Base-by-base conservation (phyloP, 2,797 vertebrate species). In the Rousettus madagascariensis region DNA sequence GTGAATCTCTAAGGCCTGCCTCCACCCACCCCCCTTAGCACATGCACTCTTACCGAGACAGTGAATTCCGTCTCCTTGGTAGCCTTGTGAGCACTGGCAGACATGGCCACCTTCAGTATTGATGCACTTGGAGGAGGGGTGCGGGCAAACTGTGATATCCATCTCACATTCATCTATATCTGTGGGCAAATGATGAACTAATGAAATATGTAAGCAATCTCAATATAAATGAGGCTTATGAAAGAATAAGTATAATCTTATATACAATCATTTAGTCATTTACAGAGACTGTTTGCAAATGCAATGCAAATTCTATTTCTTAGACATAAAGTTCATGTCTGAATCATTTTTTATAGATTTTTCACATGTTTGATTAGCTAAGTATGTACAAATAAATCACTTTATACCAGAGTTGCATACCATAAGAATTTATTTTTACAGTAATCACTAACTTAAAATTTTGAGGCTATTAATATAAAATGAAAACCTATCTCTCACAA, bases 21-120 rank as follows among this genome's bases (percentile, higher is more conserved):
- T 13, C 74, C 4, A 4, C 43, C 55, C 41, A 9, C 22, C 11
- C 10, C 36, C 51, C 16, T 16, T 0, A 0, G 17, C 85, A 16
- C 49, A 30, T 3, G 0, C 0, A 0, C 0, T 75, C 97, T n/a
- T 97, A 99, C 99, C 99, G 0, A 97, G 78, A 96, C 99, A 99
- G 8, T 98, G 96, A 57, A 98, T 66, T 53, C 98, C 98, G 2
- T 99, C 98, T 97, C 98, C 98, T n/a, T 9, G 74, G 90, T 98
- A 99, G 51, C 99, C 99, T 46, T 97, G 91, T 33, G 95, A 97
- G 95, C 99, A 99, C 22, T 84, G 96, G 57, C 99, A 99, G 82
- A 98, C 98, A 0, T 98, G 98, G 86, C 98, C 93, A 0, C 98
- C 98, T 66, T 98, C 98, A 0, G 98, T 99, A 51, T 98, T 99